phyloP scores from a whole-genome alignment of 2,797 vertebrate genomes.

The Eulemur albifrons region DNA sequence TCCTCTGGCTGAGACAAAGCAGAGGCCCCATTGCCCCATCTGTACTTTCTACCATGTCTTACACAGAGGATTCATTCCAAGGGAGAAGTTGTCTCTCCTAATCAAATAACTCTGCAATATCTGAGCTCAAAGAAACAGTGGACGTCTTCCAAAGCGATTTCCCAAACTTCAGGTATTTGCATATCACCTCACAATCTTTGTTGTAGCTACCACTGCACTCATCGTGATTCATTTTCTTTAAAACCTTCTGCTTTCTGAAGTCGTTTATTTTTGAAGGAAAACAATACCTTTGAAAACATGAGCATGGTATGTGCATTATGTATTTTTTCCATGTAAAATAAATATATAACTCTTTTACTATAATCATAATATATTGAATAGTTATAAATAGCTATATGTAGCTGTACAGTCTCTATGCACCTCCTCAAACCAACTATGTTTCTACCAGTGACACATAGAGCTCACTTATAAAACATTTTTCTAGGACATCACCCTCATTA shows the following conservation, averaged over 20 bases:
- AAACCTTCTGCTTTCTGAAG: neutral
- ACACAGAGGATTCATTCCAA: neutral
- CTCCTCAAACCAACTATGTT: neutral
- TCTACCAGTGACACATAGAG: neutral
- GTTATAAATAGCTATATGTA: neutral
- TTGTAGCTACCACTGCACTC: neutral
- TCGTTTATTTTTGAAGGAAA: slow-evolving; percentile 7
- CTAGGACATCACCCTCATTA: neutral
- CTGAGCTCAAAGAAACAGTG: neutral
- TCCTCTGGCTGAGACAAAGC: neutral
- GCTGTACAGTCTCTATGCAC: neutral
- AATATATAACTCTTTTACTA: neutral
- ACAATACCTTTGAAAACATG: neutral
- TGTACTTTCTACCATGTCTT: neutral
- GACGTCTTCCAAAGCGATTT: neutral
- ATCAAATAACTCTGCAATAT: neutral
- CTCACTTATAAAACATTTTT: neutral
- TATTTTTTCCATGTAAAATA: neutral
- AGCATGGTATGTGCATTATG: neutral
- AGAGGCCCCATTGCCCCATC: neutral
- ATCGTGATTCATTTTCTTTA: neutral
- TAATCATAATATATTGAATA: neutral
- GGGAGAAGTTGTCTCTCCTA: neutral
- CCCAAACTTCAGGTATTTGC: neutral
- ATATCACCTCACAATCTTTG: neutral